Evolutionary conservation across 2,113 vertebrate species (phyloP), one percentile per base, ranked within the genome.

Genomic region (Thoracochromis brauschi): DNA sequence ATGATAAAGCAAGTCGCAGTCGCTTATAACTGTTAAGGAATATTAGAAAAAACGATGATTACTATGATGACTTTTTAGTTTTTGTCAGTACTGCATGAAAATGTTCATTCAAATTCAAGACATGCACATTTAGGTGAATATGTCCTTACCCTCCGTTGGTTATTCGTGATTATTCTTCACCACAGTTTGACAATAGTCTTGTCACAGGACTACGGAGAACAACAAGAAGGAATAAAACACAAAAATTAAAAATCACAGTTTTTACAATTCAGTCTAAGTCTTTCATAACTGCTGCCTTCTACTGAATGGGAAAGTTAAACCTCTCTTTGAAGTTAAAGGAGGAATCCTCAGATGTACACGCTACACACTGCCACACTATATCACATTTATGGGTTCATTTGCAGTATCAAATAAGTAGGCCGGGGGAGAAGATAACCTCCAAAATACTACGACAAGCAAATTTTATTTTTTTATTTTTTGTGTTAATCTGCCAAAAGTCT

Each of bases 81-180:
- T 68, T 88, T 79, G 86, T 89, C 87, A 87, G 45, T 29, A 42
- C 19, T 83, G 63, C 26, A 51, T 83, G 57, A 58, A 90, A 93
- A 87, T 80, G 81, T 90, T 91, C n/a, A 63, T 87, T 92, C 17
- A 45, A 80, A 90, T 85, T 84, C 49, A 89, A 88, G 93, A 88
- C 53, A 29, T 19, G 60, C 63, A 85, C 85, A 82, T 79, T 26
- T 35, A 87, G 85, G 92, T 87, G 83, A 71, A 65, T 5, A 9
- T 38, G 79, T 83, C 86, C 83, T 89, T 81, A 90, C 85, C 79
- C 68, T 21, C 81, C 92, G 90, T 94, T 85, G 91, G 93, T 94
- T 94, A 91, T 88, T 86, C 51, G 88, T 86, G 88, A 93, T 94
- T 94, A 90, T 90, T 86, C 85, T 91, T 94, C 90, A 91, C 21